These are phyloP conservation scores for Drosophila mayri DNA, from an alignment of 1,140 invertebrate genomes.

Conservation along the genomic window DNA sequence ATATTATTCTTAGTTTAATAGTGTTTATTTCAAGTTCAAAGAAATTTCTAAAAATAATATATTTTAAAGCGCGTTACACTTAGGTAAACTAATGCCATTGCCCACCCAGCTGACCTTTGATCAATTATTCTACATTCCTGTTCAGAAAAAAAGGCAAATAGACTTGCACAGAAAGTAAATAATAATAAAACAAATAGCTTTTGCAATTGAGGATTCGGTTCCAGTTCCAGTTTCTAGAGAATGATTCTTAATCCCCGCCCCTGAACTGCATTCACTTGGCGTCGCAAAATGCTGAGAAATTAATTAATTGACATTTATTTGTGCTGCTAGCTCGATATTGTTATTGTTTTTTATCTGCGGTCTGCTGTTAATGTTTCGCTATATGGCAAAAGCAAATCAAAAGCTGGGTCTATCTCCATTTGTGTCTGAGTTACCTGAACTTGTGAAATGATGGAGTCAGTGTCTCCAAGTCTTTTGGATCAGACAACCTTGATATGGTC, in stretches of 20 bases:
- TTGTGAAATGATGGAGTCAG: constrained; percentile 62
- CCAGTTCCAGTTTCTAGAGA: constrained; percentile 13
- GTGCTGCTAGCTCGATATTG: constrained; percentile 24
- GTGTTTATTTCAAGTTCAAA: background rate
- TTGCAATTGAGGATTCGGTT: background rate
- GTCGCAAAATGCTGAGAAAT: constrained; percentile 18
- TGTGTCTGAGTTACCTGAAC: constrained; percentile 18
- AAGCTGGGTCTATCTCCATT: constrained; percentile 5
- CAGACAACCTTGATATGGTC: constrained; percentile 62
- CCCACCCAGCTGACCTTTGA: constrained; percentile 25
- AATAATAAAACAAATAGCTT: background rate
- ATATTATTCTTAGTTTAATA: background rate
- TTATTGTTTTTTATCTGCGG: constrained; percentile 34
- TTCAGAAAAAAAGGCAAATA: background rate
- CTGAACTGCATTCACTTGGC: background rate
- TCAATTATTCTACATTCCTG: constrained; percentile 18
- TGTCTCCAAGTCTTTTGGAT: constrained; percentile 29
- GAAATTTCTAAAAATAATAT: no score
- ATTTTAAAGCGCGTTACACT: background rate
- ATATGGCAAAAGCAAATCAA: constrained; percentile 15
- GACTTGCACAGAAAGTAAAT: constrained; percentile 1
- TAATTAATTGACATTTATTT: constrained; percentile 69
- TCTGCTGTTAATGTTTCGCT: constrained; percentile 23
- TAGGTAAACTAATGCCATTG: background rate
- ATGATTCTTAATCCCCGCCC: constrained; percentile 19